These are phyloP conservation scores for Dendrolimus punctatus DNA, from an alignment of 1,140 invertebrate genomes.

Conservation along the genomic window DNA sequence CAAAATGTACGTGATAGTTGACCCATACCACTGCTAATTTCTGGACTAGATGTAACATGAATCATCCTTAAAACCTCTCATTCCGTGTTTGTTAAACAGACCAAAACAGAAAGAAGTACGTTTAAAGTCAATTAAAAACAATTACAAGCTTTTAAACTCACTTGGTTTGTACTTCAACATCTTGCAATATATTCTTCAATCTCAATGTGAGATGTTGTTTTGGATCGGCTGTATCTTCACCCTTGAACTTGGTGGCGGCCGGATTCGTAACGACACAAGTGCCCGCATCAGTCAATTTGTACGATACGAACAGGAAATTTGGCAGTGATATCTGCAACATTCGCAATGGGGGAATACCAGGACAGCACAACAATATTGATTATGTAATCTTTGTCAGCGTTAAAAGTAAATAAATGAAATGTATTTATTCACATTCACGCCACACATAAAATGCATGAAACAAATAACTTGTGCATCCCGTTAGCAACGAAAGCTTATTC, in stretches of 20 bases:
- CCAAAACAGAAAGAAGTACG: too few species aligned
- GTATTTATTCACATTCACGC: too few species aligned
- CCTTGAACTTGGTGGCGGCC: conserved; percentile 73
- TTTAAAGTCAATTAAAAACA: too few species aligned
- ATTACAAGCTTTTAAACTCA: conserved; percentile 20
- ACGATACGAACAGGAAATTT: conserved; percentile 91
- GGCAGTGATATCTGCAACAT: conserved; percentile 85
- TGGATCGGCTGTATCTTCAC: conserved; percentile 76
- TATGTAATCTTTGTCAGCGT: neutral
- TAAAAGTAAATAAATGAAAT: too few species aligned
- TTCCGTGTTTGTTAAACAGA: too few species aligned
- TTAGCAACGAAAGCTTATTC: too few species aligned
- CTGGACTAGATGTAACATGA: too few species aligned
- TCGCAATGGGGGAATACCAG: neutral
- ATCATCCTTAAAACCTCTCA: too few species aligned
- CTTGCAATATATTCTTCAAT: conserved; percentile 86
- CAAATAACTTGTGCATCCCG: too few species aligned
- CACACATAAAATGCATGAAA: too few species aligned
- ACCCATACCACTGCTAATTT: too few species aligned
- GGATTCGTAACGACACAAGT: conserved; percentile 85
- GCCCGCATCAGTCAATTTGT: conserved; percentile 81
- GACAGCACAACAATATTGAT: conserved; percentile 34
- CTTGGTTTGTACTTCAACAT: conserved; percentile 94
- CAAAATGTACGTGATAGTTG: too few species aligned
- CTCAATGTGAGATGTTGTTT: conserved; percentile 78